phyloP scores from a whole-genome alignment of 2,797 vertebrate species.

The Acrossocheilus fasciatus region DNA sequence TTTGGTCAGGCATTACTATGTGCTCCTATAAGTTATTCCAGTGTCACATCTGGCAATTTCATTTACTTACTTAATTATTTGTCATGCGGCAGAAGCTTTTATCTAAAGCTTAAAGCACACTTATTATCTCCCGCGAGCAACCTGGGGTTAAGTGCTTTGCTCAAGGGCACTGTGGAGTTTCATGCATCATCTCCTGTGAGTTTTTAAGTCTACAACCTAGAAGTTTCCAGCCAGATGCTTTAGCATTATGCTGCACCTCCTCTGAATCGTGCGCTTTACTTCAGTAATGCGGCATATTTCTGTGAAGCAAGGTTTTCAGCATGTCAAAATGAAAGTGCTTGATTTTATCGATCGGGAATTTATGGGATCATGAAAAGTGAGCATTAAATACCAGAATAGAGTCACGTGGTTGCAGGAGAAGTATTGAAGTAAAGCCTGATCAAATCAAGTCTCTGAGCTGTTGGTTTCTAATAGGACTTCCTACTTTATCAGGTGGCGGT shows the following conservation, averaged over 20 bases:
- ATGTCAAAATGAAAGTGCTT: neutral
- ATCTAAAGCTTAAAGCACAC: slow-evolving; percentile 27
- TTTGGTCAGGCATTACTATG: slow-evolving; percentile 22
- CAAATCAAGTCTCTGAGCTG: neutral
- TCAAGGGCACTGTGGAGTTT: slow-evolving; percentile 22
- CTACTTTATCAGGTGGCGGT: neutral
- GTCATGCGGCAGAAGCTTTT: slow-evolving; percentile 29
- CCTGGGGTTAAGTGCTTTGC: slow-evolving; percentile 17
- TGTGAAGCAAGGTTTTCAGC: neutral
- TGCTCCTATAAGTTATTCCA: neutral
- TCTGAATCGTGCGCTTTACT: neutral
- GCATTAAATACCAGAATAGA: neutral
- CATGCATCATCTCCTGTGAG: slow-evolving; percentile 31
- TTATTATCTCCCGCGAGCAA: neutral
- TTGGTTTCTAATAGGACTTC: neutral
- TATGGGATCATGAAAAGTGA: neutral
- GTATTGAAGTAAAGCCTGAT: neutral
- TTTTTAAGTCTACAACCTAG: neutral
- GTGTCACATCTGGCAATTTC: slow-evolving; percentile 17
- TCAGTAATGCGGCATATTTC: neutral
- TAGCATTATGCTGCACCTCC: neutral
- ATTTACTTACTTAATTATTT: slow-evolving; percentile 27
- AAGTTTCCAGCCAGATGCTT: neutral
- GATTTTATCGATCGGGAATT: neutral
- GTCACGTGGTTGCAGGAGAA: neutral